These are phyloP conservation scores for Dysdera silvatica DNA, from an alignment of 1,140 invertebrate species.

Conservation along the genomic window DNA sequence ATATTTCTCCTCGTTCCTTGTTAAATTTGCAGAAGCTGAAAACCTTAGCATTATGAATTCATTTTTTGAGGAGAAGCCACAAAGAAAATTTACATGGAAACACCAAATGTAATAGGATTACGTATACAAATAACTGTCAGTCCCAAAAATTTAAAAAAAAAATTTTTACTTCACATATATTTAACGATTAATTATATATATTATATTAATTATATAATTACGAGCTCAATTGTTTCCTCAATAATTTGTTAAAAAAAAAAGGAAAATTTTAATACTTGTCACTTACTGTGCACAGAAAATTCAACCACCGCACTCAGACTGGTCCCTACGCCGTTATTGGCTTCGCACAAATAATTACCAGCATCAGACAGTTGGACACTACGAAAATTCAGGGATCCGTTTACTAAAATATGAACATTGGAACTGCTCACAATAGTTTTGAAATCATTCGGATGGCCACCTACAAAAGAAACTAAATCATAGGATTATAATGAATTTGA, in stretches of 20 bases:
- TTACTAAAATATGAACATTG: constrained; percentile 35
- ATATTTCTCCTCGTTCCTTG: too few relatives aligned
- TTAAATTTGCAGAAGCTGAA: too few relatives aligned
- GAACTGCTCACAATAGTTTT: constrained; percentile 32
- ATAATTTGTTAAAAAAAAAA: neutral
- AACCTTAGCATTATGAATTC: too few relatives aligned
- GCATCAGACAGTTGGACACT: constrained; percentile 29
- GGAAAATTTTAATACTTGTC: neutral
- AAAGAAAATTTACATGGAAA: too few relatives aligned
- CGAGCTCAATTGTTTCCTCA: too few relatives aligned
- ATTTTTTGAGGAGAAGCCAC: too few relatives aligned
- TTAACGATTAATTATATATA: too few relatives aligned
- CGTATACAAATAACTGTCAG: too few relatives aligned
- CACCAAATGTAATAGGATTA: too few relatives aligned
- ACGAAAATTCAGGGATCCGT: constrained; percentile 34
- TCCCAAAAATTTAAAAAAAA: too few relatives aligned
- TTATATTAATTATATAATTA: too few relatives aligned
- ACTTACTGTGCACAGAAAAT: constrained; percentile 27
- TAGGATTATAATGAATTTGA: neutral
- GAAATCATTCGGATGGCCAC: constrained; percentile 16
- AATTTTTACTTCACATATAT: too few relatives aligned
- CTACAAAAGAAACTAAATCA: neutral
- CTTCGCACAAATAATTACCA: constrained; percentile 49
- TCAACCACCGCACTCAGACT: constrained; percentile 37
- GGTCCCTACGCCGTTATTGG: constrained; percentile 47